phyloP scores from a whole-genome alignment of 2,797 vertebrate species.

The Cirrhinus mrigala region DNA sequence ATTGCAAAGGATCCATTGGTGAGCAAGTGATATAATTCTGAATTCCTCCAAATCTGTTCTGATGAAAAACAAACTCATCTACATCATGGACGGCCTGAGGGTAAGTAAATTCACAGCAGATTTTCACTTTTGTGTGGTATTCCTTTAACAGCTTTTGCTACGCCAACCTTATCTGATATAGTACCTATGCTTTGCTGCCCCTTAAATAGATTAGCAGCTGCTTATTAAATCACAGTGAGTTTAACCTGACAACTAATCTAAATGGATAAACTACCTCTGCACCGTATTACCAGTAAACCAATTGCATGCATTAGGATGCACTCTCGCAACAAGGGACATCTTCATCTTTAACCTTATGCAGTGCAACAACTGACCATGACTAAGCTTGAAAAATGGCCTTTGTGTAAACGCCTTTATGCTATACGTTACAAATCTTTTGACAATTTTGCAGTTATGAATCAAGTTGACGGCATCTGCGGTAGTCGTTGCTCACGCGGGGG shows the following conservation, averaged over 20 bases:
- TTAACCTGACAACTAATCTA: constrained; percentile 16
- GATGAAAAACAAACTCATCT: neutral
- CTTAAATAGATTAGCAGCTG: neutral
- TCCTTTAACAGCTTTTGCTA: neutral
- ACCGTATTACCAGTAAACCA: neutral
- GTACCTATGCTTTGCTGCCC: neutral
- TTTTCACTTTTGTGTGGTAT: neutral
- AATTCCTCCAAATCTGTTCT: neutral
- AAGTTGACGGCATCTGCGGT: constrained; percentile 39
- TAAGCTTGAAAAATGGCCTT: constrained; percentile 37
- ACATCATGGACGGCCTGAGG: neutral
- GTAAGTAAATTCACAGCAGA: neutral
- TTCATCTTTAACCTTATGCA: constrained; percentile 23
- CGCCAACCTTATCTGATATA: neutral
- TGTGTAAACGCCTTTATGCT: constrained; percentile 15
- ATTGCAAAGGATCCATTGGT: neutral
- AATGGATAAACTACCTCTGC: constrained; percentile 10
- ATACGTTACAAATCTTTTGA: constrained; percentile 46
- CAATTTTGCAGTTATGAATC: constrained; percentile 50
- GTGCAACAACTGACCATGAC: constrained; percentile 3
- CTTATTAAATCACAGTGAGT: constrained; percentile 23
- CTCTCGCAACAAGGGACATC: neutral
- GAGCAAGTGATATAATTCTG: neutral
- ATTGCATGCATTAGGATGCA: neutral
- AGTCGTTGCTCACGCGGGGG: constrained; percentile 40